Base-by-base conservation (phyloP, 1,140 invertebrate genomes). In the Hermatobates lingyangjiaoensis region DNA sequence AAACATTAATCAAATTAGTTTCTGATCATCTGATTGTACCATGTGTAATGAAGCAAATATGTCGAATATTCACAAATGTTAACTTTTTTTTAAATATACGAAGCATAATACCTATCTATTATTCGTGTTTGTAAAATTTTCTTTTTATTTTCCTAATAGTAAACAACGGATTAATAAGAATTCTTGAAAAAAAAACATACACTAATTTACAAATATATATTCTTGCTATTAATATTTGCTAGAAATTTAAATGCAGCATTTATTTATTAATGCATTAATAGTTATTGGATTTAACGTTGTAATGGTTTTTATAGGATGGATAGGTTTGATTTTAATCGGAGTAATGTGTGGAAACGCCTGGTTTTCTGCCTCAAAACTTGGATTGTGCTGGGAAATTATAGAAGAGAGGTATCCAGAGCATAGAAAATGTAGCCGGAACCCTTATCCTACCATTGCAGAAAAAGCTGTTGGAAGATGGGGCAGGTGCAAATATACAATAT, bases 351-450 rank as follows among this genome's bases (percentile, higher is more conserved):
- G 71, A 0, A 68, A 72, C 50, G 70, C 75, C 1, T 73, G 69
- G 2, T 78, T 75, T 62, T 73, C 75, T 15, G 76, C 76, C 15
- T 74, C 73, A 30, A 66, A 73, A 23, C 63, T 85, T 0, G 78
- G 76, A 0, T 67, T 71, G 34, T 79, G 78, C 61, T 84, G 81
- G 81, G 64, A 73, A 26, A 79, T 84, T n/a, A 57, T 85, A 23
- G 75, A 81, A 61, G 72, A 76, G 40, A 61, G 79, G 2, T 76
- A 74, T 60, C 72, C 74, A 0, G 71, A 81, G 53, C 74, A 76
- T 61, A 62, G 69, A 56, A 66, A 61, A 42, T 65, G 70, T 30
- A 71, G 72, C 52, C 62, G 79, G 48, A 74, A 79, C 59, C 81
- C 80, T 0, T 83, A 82, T 60, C 68, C 77, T 1, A 75, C 75